Conservation (phyloP, 2,797 vertebrate species). For the Gymnoscopelus braueri region DNA sequence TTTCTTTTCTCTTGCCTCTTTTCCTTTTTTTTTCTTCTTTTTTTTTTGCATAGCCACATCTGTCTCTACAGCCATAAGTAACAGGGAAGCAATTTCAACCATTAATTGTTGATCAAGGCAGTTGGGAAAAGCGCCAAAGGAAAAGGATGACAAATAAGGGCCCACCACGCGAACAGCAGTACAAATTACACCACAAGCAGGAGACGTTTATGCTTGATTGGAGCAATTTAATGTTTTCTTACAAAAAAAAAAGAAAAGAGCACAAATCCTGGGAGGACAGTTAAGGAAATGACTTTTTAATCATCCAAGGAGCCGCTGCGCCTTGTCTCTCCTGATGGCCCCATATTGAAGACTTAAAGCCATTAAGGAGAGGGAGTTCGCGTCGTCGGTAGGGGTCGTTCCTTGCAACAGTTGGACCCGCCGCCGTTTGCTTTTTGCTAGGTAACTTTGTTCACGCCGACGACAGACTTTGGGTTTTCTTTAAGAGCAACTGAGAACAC, state of each 20-base stretch:
- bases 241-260: conserved; percentile 76
- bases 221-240: conserved; percentile 96
- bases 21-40: conserved; percentile 10
- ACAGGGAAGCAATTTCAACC: conserved; percentile 83
- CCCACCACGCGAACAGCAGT: conserved; percentile 82
- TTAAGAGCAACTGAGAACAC: too few relatives aligned
- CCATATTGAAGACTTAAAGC: conserved; percentile 84
- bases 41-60: conserved; percentile 73
- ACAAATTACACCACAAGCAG: conserved; percentile 88
- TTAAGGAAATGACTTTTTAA: conserved; percentile 99
- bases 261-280: conserved; percentile 93
- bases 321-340: conserved; percentile 87
- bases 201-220: conserved; percentile 92
- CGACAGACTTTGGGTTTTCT: background rate
- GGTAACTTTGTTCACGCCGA: background rate
- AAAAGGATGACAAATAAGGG: conserved; percentile 90
- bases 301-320: conserved; percentile 88
- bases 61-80: conserved; percentile 83
- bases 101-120: conserved; percentile 86
- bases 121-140: conserved; percentile 86
- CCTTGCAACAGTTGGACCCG: conserved; percentile 66
- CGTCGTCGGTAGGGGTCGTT: conserved; percentile 37
- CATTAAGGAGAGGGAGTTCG: conserved; percentile 77
- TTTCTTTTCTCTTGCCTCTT: conserved; percentile 8
- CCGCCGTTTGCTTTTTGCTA: conserved; percentile 28